These are phyloP conservation scores for Chlorops oryzae DNA, from an alignment of 1,140 invertebrate genomes.

Conservation along the genomic window DNA sequence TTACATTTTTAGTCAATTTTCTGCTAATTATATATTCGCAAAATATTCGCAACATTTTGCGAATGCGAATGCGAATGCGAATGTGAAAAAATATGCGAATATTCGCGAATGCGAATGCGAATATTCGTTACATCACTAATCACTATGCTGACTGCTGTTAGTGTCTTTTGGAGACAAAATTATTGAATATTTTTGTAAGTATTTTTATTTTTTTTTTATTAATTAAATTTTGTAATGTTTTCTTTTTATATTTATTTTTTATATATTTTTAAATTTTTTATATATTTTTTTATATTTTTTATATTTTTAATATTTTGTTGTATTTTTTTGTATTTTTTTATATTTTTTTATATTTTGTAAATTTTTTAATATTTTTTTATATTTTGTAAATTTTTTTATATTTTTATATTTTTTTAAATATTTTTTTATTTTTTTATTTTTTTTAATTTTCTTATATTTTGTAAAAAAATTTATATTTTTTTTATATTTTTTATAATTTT, in stretches of 20 bases:
- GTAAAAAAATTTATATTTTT: conserved; percentile 24
- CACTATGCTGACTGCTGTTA: no score
- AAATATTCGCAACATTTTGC: no score
- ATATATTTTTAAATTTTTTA: conserved; percentile 20
- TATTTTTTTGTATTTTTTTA: conserved; percentile 10
- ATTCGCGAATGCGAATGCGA: no score
- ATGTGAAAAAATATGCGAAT: no score
- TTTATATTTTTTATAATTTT: conserved; percentile 12
- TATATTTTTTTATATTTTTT: conserved; percentile 21
- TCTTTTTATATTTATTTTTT: conserved; percentile 4
- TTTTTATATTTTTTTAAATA: conserved; percentile 14
- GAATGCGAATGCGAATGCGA: no score
- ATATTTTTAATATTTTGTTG: conserved; percentile 13
- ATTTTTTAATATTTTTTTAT: background rate
- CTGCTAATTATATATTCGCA: no score
- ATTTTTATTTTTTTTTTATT: conserved; percentile 1
- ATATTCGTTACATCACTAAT: no score
- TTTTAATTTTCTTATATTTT: conserved; percentile 15
- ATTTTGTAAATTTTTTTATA: conserved; percentile 7
- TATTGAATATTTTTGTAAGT: background rate
- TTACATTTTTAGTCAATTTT: no score
- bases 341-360: background rate
- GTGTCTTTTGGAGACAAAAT: no score
- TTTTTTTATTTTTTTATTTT: conserved; percentile 7
- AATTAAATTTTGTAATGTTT: conserved; percentile 13